Evolutionary conservation across 2,113 vertebrate species (phyloP), one percentile per base, ranked within the genome.

Genomic region (Picathartes gymnocephalus): DNA sequence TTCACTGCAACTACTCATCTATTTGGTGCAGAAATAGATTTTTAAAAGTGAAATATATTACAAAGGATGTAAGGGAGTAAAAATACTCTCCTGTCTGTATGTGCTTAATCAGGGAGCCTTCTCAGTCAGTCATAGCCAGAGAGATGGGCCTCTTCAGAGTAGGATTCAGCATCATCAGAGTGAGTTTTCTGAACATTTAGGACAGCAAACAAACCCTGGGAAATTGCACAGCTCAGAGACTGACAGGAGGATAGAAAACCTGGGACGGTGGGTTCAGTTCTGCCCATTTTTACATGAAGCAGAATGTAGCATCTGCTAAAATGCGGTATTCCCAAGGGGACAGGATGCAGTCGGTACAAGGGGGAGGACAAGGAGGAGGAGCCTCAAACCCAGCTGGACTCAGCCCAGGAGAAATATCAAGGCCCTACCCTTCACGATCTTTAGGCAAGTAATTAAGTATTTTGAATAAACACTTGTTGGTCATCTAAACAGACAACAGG

Each of bases 261-360:
- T 45, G 30, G 30, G 30, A 5, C 31, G 64, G 51, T 11, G 15
- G 39, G 13, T 54, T 78, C 42, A 33, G 56, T 57, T 72, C 72
- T 70, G 35, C 35, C 44, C 21, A 8, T 25, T 86, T 80, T 81
- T 54, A 66, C 17, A 14, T 1, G 24, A 16, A 74, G 45, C 7
- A 81, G 70, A 72, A 69, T 7, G 21, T 9, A 42, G 5, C 22
- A 25, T n/a, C 25, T 77, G 71, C 40, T 83, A 57, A 69, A 88
- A 25, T 1, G 0, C 35, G 33, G 37, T 42, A 22, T 16, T 95
- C 56, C 45, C 47, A 42, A 61, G 27, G 51, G 27, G 40, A 40
- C 1, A 0, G 58, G 47, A 65, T 11, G 8, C 35, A 73, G 11
- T 6, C 0, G 0, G 65, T 25, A 30, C 0, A 1, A 89, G 14